Conservation (phyloP, 2,888 invertebrate genomes). For the Aporophyla lueneburgensis region DNA sequence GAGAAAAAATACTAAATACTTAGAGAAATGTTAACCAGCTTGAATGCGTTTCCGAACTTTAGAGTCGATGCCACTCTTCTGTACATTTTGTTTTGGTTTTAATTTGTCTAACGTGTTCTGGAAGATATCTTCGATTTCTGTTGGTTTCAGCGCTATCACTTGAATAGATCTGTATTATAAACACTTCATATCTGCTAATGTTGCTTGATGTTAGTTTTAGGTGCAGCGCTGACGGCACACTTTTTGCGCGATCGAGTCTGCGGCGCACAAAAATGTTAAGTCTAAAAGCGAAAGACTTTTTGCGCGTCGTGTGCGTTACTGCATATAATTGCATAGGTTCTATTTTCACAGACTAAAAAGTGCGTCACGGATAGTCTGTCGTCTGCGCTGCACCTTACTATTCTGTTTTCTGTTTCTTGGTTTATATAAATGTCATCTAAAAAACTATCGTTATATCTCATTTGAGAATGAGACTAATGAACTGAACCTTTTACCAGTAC, state of each 20-base stretch:
- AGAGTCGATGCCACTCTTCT: constrained; percentile 47
- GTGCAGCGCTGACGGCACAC: no score
- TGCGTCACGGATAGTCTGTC: no score
- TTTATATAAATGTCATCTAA: constrained; percentile 42
- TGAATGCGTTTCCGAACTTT: constrained; percentile 66
- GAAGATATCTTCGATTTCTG: constrained; percentile 60
- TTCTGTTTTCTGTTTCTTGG: constrained; percentile 56
- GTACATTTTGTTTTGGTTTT: constrained; percentile 46
- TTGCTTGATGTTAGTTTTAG: constrained; percentile 72
- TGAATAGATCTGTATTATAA: constrained; percentile 65
- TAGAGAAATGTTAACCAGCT: constrained; percentile 58
- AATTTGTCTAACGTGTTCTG: constrained; percentile 43
- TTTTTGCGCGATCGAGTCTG: no score
- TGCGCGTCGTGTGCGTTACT: no score
- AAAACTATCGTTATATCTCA: constrained; percentile 35
- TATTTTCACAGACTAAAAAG: no score
- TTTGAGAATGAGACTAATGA: constrained; percentile 33
- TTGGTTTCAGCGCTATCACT: constrained; percentile 58
- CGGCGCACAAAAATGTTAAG: no score
- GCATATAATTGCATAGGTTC: no score
- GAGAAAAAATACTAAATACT: constrained; percentile 20
- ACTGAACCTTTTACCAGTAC: constrained; percentile 33
- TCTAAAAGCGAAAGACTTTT: no score
- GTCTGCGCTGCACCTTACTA: no score
- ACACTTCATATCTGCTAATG: constrained; percentile 67